A percentile compares a stretch with the other conserved stretches of the same genome.
Evolutionary conservation across 2,113 vertebrate species (phyloP).

Genomic region (Oryctolagus cuniculus): mOryCun1.1 NC_091441.1:10165501-10166000

Average conservation of each 20-base stretch:
- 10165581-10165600: not conserved
- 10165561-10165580: conserved; percentile 39
- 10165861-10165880: conserved; percentile 75
- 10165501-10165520: conserved; percentile 46
- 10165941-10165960: conserved; percentile 32
- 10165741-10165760: conserved; percentile 71
- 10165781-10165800: conserved; percentile 79
- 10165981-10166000: conserved; percentile 12
- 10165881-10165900: conserved; percentile 66
- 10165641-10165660: conserved; percentile 56
- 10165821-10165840: conserved; percentile 78
- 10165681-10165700: conserved; percentile 62
- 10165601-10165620: not conserved
- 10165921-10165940: conserved; percentile 74
- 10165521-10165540: conserved; percentile 35
- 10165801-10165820: conserved; percentile 80
- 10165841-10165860: conserved; percentile 81
- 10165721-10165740: conserved; percentile 57
- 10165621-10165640: conserved; percentile 1
- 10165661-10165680: conserved; percentile 62
- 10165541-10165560: conserved; percentile 35
- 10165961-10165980: conserved; percentile 53
- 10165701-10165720: conserved; percentile 72
- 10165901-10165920: conserved; percentile 62
- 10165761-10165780: conserved; percentile 80